phyloP scores from a whole-genome alignment of 2,113 vertebrate species.

The Jacana jacana region DNA sequence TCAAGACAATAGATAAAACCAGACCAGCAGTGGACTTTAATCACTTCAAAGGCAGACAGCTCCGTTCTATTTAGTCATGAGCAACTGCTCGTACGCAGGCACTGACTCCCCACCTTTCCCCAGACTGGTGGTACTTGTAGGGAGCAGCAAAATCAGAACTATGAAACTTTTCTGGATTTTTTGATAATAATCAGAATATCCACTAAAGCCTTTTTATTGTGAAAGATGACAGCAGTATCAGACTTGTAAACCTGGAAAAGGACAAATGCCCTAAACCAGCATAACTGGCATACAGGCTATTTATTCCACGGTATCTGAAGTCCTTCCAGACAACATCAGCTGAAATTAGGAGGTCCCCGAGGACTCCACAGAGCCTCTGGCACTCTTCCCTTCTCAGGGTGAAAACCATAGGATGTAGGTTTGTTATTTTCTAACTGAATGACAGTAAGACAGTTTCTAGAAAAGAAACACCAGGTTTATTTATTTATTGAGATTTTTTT shows the following conservation, averaged over 20 bases:
- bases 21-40: slow-evolving; percentile 9
- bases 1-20: not conserved
- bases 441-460: not conserved
- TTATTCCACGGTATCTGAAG: not conserved
- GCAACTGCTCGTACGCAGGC: not conserved
- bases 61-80: not conserved
- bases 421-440: not conserved
- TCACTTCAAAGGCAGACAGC: not conserved
- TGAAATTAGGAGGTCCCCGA: not conserved
- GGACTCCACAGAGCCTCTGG: not conserved
- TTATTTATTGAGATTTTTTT: not conserved
- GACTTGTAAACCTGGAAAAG: not conserved
- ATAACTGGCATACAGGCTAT: not conserved
- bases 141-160: not conserved
- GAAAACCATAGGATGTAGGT: not conserved
- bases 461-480: not conserved
- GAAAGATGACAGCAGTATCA: not conserved
- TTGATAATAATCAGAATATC: not conserved
- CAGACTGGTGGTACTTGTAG: not conserved
- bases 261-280: not conserved
- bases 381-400: not conserved
- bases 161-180: not conserved
- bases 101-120: not conserved
- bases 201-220: not conserved
- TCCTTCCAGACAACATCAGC: not conserved